phyloP scores from a whole-genome alignment of 2,888 invertebrate species.

The Rhagonycha lutea region DNA sequence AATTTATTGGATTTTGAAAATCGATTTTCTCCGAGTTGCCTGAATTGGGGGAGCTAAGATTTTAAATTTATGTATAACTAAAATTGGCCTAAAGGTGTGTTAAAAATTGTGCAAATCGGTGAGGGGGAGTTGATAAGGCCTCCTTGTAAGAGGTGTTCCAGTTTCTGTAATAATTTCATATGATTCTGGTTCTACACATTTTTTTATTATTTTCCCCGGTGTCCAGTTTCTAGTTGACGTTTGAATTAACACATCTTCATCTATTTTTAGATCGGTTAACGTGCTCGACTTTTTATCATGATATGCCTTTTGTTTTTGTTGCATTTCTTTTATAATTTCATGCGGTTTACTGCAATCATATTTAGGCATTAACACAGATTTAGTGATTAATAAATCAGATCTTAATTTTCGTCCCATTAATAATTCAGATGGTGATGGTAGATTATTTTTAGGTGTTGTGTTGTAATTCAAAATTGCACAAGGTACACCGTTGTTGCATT shows the following conservation, averaged over 20 bases:
- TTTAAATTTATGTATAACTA: too few relatives aligned
- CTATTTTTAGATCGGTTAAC: neutral
- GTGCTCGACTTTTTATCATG: neutral
- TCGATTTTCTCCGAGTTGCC: too few relatives aligned
- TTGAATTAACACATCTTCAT: too few relatives aligned
- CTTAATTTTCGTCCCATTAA: conserved; percentile 37
- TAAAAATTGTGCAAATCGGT: too few relatives aligned
- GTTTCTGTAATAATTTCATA: neutral
- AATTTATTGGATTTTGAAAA: too few relatives aligned
- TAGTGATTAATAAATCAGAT: conserved; percentile 27
- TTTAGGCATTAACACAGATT: conserved; percentile 16
- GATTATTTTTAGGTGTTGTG: conserved; percentile 33
- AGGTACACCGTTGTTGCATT: conserved; percentile 33
- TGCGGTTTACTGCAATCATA: neutral
- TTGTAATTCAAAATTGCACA: conserved; percentile 33
- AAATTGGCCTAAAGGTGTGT: too few relatives aligned
- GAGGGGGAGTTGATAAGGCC: too few relatives aligned
- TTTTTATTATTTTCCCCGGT: too few relatives aligned
- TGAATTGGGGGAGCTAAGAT: too few relatives aligned
- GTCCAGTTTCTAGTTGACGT: too few relatives aligned
- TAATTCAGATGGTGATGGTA: conserved; percentile 34
- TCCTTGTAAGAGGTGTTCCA: neutral
- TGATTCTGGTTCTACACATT: too few relatives aligned
- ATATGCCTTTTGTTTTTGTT: neutral
- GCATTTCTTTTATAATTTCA: neutral